Evolutionary conservation across 2,797 vertebrate species (phyloP), one percentile per base, ranked within the genome.

Genomic region (Tarsius wallacei): DNA sequence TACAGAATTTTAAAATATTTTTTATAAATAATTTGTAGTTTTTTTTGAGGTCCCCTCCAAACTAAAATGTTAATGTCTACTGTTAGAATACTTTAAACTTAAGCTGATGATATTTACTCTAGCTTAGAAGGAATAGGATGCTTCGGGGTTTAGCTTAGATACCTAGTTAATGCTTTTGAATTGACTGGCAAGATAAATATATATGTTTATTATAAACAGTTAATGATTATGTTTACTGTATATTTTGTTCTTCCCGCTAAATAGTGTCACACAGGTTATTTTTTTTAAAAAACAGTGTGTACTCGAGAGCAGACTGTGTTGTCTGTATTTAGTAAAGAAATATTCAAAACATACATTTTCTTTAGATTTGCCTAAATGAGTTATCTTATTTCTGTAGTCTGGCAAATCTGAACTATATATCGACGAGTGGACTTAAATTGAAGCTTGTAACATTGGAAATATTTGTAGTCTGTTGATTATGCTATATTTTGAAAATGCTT

Each of bases 381-480:
- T 90, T 42, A 28, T 93, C 6, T 76, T 93, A 15, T 82, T 64
- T 63, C 13, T 64, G 68, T 96, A 81, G 33, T 71, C 28, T 93
- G 10, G 66, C 21, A n/a, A 36, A 33, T 70, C 33, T 10, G n/a
- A 33, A 63, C 11, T 70, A 70, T 33, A 33, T 70, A 70, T 93
- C 73, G 59, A 68, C 36, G 96, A 59, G 33, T 77, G 64, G 92
- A 59, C 87, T 42, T 63, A 78, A 51, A 81, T 61, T 81, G 21
- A 68, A 53, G 55, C 95, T 94, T 96, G 28, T 94, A 97, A 51
- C 15, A 88, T n/a, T 77, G 87, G 77, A 94, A 82, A 64, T 91
- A 84, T 15, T 13, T 87, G 95, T 95, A 31, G 16, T 92, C 21
- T 22, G 87, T 77, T 68, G 42, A 80, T 86, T 92, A 87, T 93